Percentiles rank a stretch among this genome's conserved stretches.
phyloP scores from a whole-genome alignment of 2,797 vertebrate species.

The Characodon lateralis region DNA sequence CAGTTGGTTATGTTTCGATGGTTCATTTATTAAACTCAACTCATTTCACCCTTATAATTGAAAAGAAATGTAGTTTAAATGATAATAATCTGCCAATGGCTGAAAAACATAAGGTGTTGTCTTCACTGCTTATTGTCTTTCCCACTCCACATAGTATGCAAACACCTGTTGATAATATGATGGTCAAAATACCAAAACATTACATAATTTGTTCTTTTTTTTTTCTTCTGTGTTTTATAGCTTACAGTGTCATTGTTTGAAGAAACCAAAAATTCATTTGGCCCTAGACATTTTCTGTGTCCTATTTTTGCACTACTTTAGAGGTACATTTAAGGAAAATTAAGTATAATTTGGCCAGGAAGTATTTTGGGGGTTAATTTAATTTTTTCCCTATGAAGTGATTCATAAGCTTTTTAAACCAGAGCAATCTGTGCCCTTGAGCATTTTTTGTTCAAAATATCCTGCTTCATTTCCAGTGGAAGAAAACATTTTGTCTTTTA shows the following conservation, averaged over 20 bases:
- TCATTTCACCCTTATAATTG: not conserved
- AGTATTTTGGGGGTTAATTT: not conserved
- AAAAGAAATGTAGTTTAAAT: not conserved
- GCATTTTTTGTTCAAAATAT: not conserved
- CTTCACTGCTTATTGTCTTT: not conserved
- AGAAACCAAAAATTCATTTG: no score
- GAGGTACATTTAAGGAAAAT: not conserved
- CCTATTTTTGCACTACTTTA: not conserved
- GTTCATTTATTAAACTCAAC: not conserved
- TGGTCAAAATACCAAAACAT: no score
- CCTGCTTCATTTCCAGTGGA: not conserved
- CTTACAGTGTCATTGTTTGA: not conserved
- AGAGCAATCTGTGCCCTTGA: not conserved
- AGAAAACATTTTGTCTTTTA: not conserved
- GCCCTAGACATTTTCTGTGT: not conserved
- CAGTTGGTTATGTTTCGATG: not conserved
- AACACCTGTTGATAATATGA: not conserved
- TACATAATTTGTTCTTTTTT: no score
- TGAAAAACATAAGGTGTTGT: not conserved
- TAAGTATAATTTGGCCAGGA: not conserved
- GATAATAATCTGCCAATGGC: not conserved
- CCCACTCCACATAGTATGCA: not conserved
- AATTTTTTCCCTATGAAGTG: not conserved
- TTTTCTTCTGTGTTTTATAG: not conserved
- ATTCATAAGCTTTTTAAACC: not conserved